Conservation (phyloP, 2,888 invertebrate genomes). For the Meteorus colon region DNA sequence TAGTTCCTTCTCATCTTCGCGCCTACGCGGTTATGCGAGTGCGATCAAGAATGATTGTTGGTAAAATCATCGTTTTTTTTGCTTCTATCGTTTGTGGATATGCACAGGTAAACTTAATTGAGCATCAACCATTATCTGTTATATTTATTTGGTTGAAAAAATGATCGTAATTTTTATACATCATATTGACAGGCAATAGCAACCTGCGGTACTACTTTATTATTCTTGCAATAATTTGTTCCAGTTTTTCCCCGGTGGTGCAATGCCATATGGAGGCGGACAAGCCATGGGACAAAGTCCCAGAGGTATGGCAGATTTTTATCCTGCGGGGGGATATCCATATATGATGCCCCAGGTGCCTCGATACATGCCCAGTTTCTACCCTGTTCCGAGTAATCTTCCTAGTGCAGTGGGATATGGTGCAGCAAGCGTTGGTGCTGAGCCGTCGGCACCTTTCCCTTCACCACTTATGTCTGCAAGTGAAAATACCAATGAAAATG, state of each 20-base stretch:
- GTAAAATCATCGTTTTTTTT: constrained; percentile 8
- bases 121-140: background rate
- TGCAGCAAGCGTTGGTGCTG: constrained; percentile 6
- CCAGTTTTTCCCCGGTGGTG: constrained; percentile 35
- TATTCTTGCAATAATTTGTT: background rate
- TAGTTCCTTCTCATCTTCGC: constrained; percentile 9
- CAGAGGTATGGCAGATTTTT: constrained; percentile 16
- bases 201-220: no score
- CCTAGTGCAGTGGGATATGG: constrained; percentile 20
- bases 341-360: background rate
- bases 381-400: constrained; percentile 4
- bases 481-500: constrained; percentile 50
- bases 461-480: constrained; percentile 28
- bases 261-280: constrained; percentile 21
- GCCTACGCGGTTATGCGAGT: background rate
- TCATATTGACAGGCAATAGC: no score
- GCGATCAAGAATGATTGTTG: constrained; percentile 20
- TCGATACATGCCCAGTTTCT: constrained; percentile 22
- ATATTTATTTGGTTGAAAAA: background rate
- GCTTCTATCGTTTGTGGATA: constrained; percentile 30
- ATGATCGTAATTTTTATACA: no score
- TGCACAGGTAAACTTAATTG: constrained; percentile 43
- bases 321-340: constrained; percentile 22
- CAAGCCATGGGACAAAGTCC: constrained; percentile 13
- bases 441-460: background rate